These are phyloP conservation scores for Plectrocnemia conspersa DNA, from an alignment of 1,140 invertebrate species.

Conservation along the genomic window DNA sequence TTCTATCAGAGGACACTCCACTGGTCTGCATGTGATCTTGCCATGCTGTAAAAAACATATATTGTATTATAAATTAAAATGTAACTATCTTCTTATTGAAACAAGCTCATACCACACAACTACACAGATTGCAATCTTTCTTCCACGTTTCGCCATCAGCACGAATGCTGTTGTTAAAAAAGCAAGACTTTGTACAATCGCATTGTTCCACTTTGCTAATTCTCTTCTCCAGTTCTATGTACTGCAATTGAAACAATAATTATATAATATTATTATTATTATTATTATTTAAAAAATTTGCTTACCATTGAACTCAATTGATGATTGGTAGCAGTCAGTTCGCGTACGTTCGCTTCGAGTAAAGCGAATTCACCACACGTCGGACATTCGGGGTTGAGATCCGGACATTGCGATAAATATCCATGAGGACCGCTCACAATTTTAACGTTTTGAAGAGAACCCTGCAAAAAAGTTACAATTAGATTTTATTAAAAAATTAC, in stretches of 20 bases:
- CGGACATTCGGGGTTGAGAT: constrained; percentile 79
- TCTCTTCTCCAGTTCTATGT: constrained; percentile 69
- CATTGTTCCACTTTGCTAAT: constrained; percentile 77
- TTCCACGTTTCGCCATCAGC: constrained; percentile 79
- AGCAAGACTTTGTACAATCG: constrained; percentile 84
- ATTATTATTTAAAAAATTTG: constrained; percentile 40
- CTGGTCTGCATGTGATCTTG: constrained; percentile 71
- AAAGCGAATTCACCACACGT: constrained; percentile 83
- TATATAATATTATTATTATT: constrained; percentile 30
- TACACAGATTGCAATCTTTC: constrained; percentile 73
- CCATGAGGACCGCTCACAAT: constrained; percentile 79
- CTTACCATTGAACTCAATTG: constrained; percentile 66
- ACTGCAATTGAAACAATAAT: constrained; percentile 51
- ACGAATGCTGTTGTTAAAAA: constrained; percentile 70
- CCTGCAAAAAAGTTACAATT: constrained; percentile 61
- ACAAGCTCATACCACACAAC: constrained; percentile 64
- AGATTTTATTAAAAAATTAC: too few species aligned
- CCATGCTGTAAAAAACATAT: constrained; percentile 60
- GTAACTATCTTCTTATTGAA: constrained; percentile 9
- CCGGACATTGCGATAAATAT: constrained; percentile 80
- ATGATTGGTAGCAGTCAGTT: constrained; percentile 61
- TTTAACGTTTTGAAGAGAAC: constrained; percentile 80
- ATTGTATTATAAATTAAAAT: not conserved
- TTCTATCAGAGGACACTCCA: constrained; percentile 66
- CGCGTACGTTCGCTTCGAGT: constrained; percentile 69